Evolutionary conservation across 2,888 invertebrate species (phyloP).

Genomic region (Lysandra coridon): DNA sequence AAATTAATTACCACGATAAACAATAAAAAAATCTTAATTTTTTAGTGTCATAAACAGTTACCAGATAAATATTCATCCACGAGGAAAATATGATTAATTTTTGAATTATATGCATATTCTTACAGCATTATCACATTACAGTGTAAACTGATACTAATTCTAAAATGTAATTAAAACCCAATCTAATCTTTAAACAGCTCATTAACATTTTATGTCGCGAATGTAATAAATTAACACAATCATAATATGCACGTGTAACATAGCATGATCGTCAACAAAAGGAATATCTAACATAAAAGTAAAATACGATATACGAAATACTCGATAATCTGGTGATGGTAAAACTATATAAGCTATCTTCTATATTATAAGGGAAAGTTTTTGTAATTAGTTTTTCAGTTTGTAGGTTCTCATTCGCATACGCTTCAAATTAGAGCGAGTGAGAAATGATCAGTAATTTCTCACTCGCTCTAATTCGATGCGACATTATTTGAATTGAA

Average conservation of each 20-base stretch:
- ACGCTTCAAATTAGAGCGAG: no score
- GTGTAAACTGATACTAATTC: neutral
- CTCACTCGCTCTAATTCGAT: no score
- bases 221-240: slow-evolving; percentile 18
- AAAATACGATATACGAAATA: neutral
- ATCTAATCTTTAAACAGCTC: slow-evolving; percentile 10
- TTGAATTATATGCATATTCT: no score
- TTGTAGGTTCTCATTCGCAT: no score
- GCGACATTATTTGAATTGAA: no score
- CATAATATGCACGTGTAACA: neutral
- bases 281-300: neutral
- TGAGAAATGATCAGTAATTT: no score
- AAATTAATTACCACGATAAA: no score
- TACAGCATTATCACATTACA: neutral
- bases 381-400: neutral
- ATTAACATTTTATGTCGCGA: slow-evolving; percentile 6
- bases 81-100: no score
- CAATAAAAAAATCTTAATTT: no score
- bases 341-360: neutral
- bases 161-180: neutral
- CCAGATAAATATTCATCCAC: no score
- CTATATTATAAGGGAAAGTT: neutral
- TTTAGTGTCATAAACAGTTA: no score
- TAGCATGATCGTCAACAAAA: neutral
- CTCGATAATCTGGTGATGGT: neutral